Base-by-base conservation (phyloP, 2,113 vertebrate genomes). In the Oreocharis arfaki region DNA sequence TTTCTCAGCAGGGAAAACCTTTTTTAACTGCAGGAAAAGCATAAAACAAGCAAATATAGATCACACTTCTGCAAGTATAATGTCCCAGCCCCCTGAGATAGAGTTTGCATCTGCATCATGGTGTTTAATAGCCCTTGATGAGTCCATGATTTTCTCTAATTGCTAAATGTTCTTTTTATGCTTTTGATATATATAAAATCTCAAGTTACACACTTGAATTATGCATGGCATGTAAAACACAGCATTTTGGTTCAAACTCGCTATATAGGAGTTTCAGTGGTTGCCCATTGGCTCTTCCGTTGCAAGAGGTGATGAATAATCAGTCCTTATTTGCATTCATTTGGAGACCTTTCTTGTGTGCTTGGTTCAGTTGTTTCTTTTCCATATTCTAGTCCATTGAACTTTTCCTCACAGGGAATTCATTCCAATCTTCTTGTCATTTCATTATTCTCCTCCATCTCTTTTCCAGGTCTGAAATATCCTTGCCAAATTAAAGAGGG, bases 231-330 rank as follows among this genome's bases (percentile, higher is more conserved):
- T 90, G 28, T 74, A 92, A 90, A 95, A 77, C 33, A 61, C 4
- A 90, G 35, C 19, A 61, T 90, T 87, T 92, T 61, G 14, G 57
- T 83, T 91, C 75, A 83, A 80, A 84, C 70, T 86, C 83, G 50
- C 21, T 90, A 76, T 77, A 59, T 88, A 30, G 74, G 63, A 77
- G 53, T 94, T 87, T 85, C 87, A 85, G n/a, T 59, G n/a, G 78
- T 49, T 93, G 67, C 63, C 90, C 71, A 90, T 55, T 96, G 94
- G 55, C 70, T 90, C 46, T 69, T 83, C 75, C 80, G 50, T 88
- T 93, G 73, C 1, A 9, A 93, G 57, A 89, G 32, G 37, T 80
- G 68, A 95, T 94, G 96, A 94, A 93, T 93, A 94, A 94, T 96
- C 63, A 93, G 46, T 83, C 63, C 30, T 65, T 61, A 95, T 95